Base-by-base conservation (phyloP, 2,888 invertebrate species). In the Phaonia tiefii region DNA sequence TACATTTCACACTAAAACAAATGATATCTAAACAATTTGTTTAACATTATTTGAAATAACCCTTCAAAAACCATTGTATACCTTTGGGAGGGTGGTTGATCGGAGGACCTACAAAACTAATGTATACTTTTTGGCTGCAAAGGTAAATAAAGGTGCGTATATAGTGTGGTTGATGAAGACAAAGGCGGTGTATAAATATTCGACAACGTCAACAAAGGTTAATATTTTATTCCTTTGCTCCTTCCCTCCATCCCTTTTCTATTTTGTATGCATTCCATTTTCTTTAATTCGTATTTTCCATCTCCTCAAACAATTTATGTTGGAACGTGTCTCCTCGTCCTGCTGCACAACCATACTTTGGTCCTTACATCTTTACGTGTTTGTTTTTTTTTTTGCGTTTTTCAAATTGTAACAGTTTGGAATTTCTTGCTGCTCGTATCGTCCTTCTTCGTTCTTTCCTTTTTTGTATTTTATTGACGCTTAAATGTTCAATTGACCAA, bases 21-120 rank as follows among this genome's bases (percentile, higher is more conserved):
- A 51, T 15, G 74, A 79, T 79, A 85, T 20, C 49, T 84, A 83
- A 83, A 85, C 86, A 86, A 86, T 87, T 86, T 87, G 86, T 85
- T 85, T 84, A 84, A 85, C 86, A 87, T 85, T 83, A 84, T 83
- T 25, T 60, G 46, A 13, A 20, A 58, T 49, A 46, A 83, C 83
- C 54, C 54, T 51, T 11, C 25, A 70, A 42, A 63, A 60, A 63
- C 11, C 22, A 63, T 73, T 51, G 72, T 51, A 15, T 65, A 63
- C 13, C 13, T 54, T 73, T 54, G 17, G 26, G 54, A 15, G 22
- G 26, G 22, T 20, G 26, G 22, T 51, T 63, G 13, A 44, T 11
- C 7, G 15, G 49, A 51, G 20, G 15, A 22, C 51, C 17, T 22
- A 54, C 25, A 8, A 63, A 65, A 49, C 20, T 49, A 49, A 60